Evolutionary conservation across 2,888 invertebrate genomes (phyloP), one percentile per base, ranked within the genome.

Genomic region (Tubulanus polymorphus): DNA sequence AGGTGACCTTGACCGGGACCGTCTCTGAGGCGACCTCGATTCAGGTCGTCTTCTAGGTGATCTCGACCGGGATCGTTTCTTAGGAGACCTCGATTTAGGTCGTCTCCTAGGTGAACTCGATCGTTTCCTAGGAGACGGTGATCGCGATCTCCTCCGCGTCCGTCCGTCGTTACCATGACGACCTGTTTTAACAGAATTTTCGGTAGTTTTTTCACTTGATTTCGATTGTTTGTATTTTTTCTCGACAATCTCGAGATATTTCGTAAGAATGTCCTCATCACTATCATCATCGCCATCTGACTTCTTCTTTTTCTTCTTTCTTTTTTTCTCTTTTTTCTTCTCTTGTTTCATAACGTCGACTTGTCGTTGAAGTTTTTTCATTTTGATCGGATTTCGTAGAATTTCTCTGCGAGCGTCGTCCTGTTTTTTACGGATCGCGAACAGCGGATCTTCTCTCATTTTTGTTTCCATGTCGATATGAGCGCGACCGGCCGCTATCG

Each of bases 371-470:
- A 96, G 81, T 71, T 89, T 88, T 64, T 91, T 92, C 64, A 96
- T 81, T 78, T 91, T 91, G 0, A 95, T 85, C 1, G 95, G 95
- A 83, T 96, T 96, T 68, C 92, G 90, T 2, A 96, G 78, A 32
- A 96, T 82, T 57, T 90, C 88, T 57, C 88, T 86, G 37, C 90
- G 83, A 0, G 90, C 88, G 72, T 95, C 93, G 74, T 93, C 87
- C 80, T 95, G 94, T 54, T 89, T 85, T 72, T 92, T 90, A 69
- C 79, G 79, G 6, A 96, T 94, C 2, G 89, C 84, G 73, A 91
- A 87, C 37, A 96, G 79, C 0, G 96, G 96, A 82, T 96, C 96
- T 79, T 96, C 95, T 74, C 93, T 86, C 61, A 93, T 84, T 80
- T 95, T 95, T 23, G 92, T 85, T 47, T 86, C 87, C 70, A 93